Evolutionary conservation across 2,113 vertebrate species (phyloP), one percentile per base, ranked within the genome.

Genomic region (Phylloscopus trochiloides): DNA sequence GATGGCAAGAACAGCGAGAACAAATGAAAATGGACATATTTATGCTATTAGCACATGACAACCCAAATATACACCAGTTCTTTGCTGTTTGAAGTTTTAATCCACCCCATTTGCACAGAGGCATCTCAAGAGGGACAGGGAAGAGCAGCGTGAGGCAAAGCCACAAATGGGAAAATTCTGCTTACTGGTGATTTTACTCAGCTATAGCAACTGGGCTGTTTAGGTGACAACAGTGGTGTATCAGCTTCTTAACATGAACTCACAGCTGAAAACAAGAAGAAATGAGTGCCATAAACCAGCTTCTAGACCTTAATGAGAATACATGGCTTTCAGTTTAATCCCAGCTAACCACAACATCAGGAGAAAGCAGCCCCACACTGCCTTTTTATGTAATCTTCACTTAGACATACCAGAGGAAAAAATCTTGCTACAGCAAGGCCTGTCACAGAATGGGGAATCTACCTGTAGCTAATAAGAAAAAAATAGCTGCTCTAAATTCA

Each of bases 181-280:
- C 21, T 54, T 45, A 21, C 3, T 29, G 28, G 6, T 48, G 38
- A 58, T 75, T 91, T 92, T 63, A 80, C 24, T 36, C 6, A 3
- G 32, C 50, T 65, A 28, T 2, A 38, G 26, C 15, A 92, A 59
- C 28, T 62, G 32, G 91, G 17, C 31, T 73, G 18, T 75, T 76
- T 7, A 67, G 22, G 48, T 0, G 0, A 52, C 40, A 50, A 75
- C 7, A 67, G 4, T 3, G 51, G 18, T 34, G 8, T 32, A 70
- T 16, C 28, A 59, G 29, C 36, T 63, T 70, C 62, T 40, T 68
- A 73, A 62, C 12, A 47, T 6, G 34, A 72, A 54, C 22, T 67
- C 42, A 70, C 3, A 47, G 36, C 19, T 48, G 42, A 75, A 74
- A 66, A 34, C 13, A 66, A 66, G 59, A 65, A 86, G 38, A 59